phyloP scores from a whole-genome alignment of 2,797 vertebrate genomes.

The Lacerta viridis region DNA sequence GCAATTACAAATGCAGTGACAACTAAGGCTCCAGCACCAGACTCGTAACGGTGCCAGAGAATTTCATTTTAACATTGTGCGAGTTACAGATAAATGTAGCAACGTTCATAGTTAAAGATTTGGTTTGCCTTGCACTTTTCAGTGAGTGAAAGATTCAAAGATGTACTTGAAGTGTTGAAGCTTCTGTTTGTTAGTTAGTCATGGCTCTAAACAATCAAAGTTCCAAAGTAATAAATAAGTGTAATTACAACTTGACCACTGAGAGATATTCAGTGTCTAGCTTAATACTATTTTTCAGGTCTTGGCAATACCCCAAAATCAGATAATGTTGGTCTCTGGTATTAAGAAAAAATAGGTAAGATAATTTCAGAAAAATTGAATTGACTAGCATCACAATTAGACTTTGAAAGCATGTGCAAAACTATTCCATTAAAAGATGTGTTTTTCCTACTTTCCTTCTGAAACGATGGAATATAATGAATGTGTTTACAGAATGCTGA shows the following conservation, averaged over 20 bases:
- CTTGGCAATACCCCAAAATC: background rate
- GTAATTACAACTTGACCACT: background rate
- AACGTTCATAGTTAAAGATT: background rate
- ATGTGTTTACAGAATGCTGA: background rate
- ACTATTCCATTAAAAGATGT: background rate
- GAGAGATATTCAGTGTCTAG: background rate
- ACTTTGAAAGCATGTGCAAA: background rate
- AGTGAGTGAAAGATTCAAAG: background rate
- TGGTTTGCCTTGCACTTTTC: background rate
- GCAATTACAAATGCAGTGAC: background rate
- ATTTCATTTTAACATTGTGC: background rate
- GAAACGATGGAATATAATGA: background rate
- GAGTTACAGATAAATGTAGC: background rate
- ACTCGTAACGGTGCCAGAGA: background rate
- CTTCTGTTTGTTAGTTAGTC: background rate
- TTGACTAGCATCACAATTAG: background rate
- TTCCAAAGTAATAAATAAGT: background rate
- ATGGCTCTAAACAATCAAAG: background rate
- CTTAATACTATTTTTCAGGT: constrained; percentile 2
- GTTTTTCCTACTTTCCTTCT: background rate
- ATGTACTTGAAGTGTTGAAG: accelerated
- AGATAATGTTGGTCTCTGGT: background rate
- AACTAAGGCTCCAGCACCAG: background rate
- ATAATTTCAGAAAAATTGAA: background rate
- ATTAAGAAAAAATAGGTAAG: background rate